Base-by-base conservation (phyloP, 1,140 invertebrate species). In the Centruroides vittatus region DNA sequence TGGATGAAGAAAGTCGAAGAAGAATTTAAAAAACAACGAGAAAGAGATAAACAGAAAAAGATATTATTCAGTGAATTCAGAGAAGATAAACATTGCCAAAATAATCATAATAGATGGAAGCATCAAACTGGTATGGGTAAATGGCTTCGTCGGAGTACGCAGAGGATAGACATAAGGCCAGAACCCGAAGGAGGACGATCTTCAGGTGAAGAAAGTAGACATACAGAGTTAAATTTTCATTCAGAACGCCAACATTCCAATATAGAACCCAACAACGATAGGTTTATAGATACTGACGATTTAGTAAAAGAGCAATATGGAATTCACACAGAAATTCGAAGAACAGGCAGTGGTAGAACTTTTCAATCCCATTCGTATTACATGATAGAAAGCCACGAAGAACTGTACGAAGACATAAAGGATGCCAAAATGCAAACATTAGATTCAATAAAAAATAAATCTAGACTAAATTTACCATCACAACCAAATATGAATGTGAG, bases 1-100 rank as follows among this genome's bases (percentile, higher is more conserved):
- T 64, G 62, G 62, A 87, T 89, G 83, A 79, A 81, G 68, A 80
- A 80, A 64, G 80, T 80, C 3, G 85, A 86, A 70, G 84, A 85
- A 68, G 84, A 86, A 67, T 86, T 86, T 70, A 83, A 86, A 68
- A 74, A 80, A 23, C 86, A 86, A 72, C 73, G 85, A 62, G 82
- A 82, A 54, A 73, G 82, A 61, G 86, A 88, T 72, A 87, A 87
- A 69, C 83, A 83, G 0, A 83, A 78, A 41, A 8, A 41, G 8
- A 41, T 41, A 6, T 8, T 6, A 41, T 6, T 0, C 8, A 8
- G 41, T 41, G 41, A 41, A 41, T 6, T 41, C 8, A 41, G 41
- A 41, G 41, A 41, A 8, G 41, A 41, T 5, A 41, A 41, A 41
- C 5, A 41, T 41, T 41, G 41, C 8, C 41, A 41, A 41, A 41